These are phyloP conservation scores for Helarctos malayanus DNA, from an alignment of 2,797 vertebrate genomes.

Conservation along the genomic window DNA sequence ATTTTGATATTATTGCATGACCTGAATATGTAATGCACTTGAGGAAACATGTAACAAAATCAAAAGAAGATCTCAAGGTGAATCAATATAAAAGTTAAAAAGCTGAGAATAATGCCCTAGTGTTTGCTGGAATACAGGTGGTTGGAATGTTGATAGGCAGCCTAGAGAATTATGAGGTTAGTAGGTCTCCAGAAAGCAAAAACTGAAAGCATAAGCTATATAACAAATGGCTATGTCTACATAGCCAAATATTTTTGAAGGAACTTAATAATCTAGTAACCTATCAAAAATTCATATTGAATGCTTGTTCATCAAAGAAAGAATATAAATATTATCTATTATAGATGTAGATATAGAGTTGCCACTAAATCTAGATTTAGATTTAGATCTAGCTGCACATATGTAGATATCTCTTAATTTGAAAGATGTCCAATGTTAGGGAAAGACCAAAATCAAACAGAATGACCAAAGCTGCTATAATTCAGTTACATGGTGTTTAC, in stretches of 20 bases:
- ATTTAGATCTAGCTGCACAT: neutral
- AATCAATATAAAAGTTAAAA: neutral
- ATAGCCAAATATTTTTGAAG: neutral
- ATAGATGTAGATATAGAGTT: neutral
- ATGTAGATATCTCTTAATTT: neutral
- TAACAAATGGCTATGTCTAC: neutral
- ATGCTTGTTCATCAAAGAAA: neutral
- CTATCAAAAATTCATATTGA: neutral
- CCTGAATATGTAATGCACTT: neutral
- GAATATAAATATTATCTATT: neutral
- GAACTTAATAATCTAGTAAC: neutral
- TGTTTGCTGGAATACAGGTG: neutral
- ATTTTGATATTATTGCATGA: neutral
- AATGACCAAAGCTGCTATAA: neutral
- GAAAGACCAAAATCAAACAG: neutral
- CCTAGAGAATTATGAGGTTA: neutral
- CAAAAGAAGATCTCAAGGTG: neutral
- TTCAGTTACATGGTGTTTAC: neutral
- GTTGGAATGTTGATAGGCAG: neutral
- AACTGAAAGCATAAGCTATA: neutral
- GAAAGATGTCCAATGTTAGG: neutral
- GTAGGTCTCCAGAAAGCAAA: slow-evolving; percentile 2
- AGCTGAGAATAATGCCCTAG: neutral
- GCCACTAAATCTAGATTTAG: neutral
- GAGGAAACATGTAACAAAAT: neutral